Evolutionary conservation across 2,888 invertebrate species (phyloP).

Genomic region (Euclidia mi): DNA sequence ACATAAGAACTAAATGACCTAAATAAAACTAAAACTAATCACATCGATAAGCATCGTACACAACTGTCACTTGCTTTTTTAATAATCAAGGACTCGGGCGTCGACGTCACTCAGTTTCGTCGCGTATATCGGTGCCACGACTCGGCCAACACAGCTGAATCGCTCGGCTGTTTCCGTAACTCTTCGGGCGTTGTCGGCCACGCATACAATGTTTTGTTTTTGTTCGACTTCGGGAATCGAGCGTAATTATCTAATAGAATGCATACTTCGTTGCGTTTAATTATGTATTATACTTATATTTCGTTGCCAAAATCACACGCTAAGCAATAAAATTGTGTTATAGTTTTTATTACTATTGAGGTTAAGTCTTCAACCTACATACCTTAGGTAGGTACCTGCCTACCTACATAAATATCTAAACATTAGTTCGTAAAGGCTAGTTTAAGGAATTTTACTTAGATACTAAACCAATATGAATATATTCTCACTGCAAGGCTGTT

Average conservation of each 20-base stretch:
- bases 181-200: constrained; percentile 59
- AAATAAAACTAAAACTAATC: constrained; percentile 45
- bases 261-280: constrained; percentile 38
- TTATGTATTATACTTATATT: constrained; percentile 24
- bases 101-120: constrained; percentile 64
- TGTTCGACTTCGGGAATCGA: constrained; percentile 45
- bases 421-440: too few species aligned
- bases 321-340: too few species aligned
- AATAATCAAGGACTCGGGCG: constrained; percentile 72
- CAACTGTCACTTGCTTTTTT: constrained; percentile 71
- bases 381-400: too few species aligned
- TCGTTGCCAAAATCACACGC: too few species aligned
- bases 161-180: constrained; percentile 69
- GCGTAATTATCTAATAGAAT: constrained; percentile 56
- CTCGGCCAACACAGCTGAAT: constrained; percentile 34
- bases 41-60: constrained; percentile 57
- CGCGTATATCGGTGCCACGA: constrained; percentile 75
- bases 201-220: constrained; percentile 50
- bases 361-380: too few species aligned
- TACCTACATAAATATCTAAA: too few species aligned
- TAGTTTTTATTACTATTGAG: too few species aligned
- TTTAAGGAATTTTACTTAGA: too few species aligned
- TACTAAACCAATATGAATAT: too few species aligned
- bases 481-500: too few species aligned
- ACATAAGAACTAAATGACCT: constrained; percentile 49